Evolutionary conservation across 1,140 invertebrate species (phyloP).

Genomic region (Drosophila malerkotliana): DNA sequence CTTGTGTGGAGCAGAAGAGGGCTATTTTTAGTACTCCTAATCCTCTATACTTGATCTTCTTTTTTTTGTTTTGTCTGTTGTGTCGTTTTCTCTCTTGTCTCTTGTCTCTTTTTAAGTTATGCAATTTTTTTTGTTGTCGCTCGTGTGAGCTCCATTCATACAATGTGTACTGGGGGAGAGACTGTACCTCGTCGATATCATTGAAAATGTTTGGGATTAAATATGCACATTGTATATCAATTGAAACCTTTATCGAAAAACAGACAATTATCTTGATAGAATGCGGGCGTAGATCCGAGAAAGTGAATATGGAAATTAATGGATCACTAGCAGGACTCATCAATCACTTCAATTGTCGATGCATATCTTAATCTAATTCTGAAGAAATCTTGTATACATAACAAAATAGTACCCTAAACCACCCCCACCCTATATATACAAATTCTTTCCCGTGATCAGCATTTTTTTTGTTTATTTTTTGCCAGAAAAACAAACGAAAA

Average conservation of each 20-base stretch:
- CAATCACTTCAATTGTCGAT: slow-evolving; percentile 16
- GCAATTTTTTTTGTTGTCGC: slow-evolving; percentile 41
- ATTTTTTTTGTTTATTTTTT: slow-evolving; percentile 22
- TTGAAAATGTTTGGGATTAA: slow-evolving; percentile 26
- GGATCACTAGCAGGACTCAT: slow-evolving; percentile 24
- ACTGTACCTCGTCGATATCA: slow-evolving; percentile 33
- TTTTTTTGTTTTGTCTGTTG: slow-evolving; percentile 15
- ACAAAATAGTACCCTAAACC: background rate
- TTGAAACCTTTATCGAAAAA: slow-evolving; percentile 10
- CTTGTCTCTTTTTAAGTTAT: slow-evolving; percentile 41
- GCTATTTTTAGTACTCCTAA: slow-evolving; percentile 58
- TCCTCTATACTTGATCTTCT: slow-evolving; percentile 58
- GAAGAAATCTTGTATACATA: slow-evolving; percentile 22
- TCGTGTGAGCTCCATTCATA: slow-evolving; percentile 12
- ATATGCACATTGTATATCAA: slow-evolving; percentile 32
- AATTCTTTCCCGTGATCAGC: background rate
- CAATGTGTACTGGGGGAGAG: slow-evolving; percentile 20
- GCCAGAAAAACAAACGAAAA: slow-evolving; percentile 27
- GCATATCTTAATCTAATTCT: slow-evolving; percentile 32
- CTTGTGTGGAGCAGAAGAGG: slow-evolving; percentile 17
- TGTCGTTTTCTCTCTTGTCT: slow-evolving; percentile 22
- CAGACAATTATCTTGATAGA: slow-evolving; percentile 18
- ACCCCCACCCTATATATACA: background rate
- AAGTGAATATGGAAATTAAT: slow-evolving; percentile 32
- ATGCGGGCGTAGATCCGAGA: slow-evolving; percentile 25